Base-by-base conservation (phyloP, 2,797 vertebrate species). In the Gobionotothen gibberifrons region DNA sequence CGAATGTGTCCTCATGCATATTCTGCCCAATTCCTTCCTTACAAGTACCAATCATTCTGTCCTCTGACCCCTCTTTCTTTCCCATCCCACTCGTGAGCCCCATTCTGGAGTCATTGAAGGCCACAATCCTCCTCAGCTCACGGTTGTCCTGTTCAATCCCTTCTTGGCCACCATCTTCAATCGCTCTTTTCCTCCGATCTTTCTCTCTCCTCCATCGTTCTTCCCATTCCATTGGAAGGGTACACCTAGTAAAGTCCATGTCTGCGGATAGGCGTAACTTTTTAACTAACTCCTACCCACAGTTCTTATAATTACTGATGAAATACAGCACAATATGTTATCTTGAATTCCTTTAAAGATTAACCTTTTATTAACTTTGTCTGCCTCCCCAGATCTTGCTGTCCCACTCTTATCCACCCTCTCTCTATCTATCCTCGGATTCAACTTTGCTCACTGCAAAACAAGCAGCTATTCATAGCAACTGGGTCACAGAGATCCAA, bases 121-220 rank as follows among this genome's bases (percentile, higher is more conserved):
- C 93, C 55, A 90, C 85, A 1, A 95, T 95, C 76, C 90, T 92
- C 47, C 70, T 79, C 51, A 95, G 82, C 69, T 90, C 92, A 0
- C 53, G 78, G 5, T 91, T 84, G 62, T 93, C 93, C 39, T 68
- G 88, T 55, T 93, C 91, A 17, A 91, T 62, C 5, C 70, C 90
- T 70, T 92, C 85, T 74, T 88, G 82, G 26, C 90, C 93, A 32
- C 93, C 90, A 63, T 94, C 93, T 69, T 93, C 88, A 0, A 93
- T 52, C 49, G 65, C 69, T 66, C 67, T 87, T 79, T 85, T 94
- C 61, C 89, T 86, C 69, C 53, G 79, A 60, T 95, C 94, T 57
- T 95, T 95, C 32, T 95, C 95, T 81, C 57, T 87, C 69, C 90
- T 91, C 94, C 95, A 95, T 53, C 72, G 81, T 46, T 94, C 94